phyloP scores from a whole-genome alignment of 2,113 vertebrate species.

The Apistogramma diplotaenia region DNA sequence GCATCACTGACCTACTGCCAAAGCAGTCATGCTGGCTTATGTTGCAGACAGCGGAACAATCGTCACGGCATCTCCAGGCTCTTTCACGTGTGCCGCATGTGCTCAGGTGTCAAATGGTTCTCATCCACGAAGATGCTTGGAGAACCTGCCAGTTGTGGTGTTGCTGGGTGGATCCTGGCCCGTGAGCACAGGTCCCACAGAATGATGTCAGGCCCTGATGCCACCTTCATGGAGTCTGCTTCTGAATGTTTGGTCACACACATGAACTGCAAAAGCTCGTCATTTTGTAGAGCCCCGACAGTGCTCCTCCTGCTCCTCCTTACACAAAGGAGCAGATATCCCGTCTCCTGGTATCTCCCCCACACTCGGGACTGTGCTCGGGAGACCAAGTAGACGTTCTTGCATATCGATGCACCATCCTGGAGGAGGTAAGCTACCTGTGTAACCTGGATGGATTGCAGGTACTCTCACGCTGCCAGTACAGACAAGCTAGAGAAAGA shows the following conservation, averaged over 20 bases:
- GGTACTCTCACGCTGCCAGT: neutral
- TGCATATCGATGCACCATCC: neutral
- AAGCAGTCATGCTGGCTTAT: neutral
- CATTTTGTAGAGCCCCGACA: neutral
- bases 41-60: neutral
- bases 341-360: too few relatives aligned
- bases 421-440: neutral
- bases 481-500: neutral
- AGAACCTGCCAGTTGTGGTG: neutral
- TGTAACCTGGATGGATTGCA: neutral
- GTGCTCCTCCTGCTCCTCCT: neutral
- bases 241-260: too few relatives aligned
- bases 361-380: too few relatives aligned
- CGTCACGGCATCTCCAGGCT: neutral
- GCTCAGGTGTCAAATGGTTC: neutral
- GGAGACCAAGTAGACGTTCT: neutral
- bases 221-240: neutral
- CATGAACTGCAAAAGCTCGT: neutral
- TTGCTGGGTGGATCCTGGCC: neutral
- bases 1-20: too few relatives aligned
- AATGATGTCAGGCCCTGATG: neutral
- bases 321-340: neutral
- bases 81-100: neutral
- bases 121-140: neutral
- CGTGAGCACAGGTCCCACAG: neutral